Evolutionary conservation across 1,140 invertebrate genomes (phyloP).

Genomic region (Euschistus heros): DNA sequence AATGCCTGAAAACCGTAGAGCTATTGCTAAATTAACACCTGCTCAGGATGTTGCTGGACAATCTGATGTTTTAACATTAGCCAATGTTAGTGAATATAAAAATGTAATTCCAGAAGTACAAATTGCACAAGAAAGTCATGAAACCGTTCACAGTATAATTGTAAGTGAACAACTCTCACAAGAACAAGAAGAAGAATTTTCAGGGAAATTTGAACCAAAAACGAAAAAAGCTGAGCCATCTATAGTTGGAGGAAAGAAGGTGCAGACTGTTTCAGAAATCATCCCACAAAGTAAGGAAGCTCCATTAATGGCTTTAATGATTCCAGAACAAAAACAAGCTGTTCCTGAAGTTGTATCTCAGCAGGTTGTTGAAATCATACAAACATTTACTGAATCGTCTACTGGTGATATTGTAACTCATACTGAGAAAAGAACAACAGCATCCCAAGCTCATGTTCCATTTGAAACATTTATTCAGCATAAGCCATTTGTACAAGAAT

Average conservation of each 20-base stretch:
- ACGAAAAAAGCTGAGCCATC: constrained; percentile 26
- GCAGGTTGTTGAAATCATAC: constrained; percentile 27
- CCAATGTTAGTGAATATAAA: constrained; percentile 31
- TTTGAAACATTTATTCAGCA: constrained; percentile 34
- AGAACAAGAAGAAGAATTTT: constrained; percentile 31
- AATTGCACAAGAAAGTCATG: constrained; percentile 34
- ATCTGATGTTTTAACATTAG: constrained; percentile 33
- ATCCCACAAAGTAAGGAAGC: constrained; percentile 31
- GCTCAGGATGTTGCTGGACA: constrained; percentile 37
- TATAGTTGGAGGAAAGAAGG: constrained; percentile 29
- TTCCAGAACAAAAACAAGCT: constrained; percentile 29
- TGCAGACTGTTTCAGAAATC: constrained; percentile 31
- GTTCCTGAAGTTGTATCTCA: constrained; percentile 22
- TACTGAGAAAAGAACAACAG: constrained; percentile 29
- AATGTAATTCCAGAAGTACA: constrained; percentile 26
- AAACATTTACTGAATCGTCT: constrained; percentile 27
- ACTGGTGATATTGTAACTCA: constrained; percentile 24
- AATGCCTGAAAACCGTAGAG: constrained; percentile 32
- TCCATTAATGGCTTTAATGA: constrained; percentile 22
- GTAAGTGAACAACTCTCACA: constrained; percentile 31
- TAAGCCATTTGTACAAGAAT: constrained; percentile 33
- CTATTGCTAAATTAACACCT: constrained; percentile 32
- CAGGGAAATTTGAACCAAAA: constrained; percentile 25
- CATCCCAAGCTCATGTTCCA: constrained; percentile 33
- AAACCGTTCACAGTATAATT: constrained; percentile 33